Evolutionary conservation across 2,797 vertebrate species (phyloP).

Genomic region (Thripadectes ignobilis): DNA sequence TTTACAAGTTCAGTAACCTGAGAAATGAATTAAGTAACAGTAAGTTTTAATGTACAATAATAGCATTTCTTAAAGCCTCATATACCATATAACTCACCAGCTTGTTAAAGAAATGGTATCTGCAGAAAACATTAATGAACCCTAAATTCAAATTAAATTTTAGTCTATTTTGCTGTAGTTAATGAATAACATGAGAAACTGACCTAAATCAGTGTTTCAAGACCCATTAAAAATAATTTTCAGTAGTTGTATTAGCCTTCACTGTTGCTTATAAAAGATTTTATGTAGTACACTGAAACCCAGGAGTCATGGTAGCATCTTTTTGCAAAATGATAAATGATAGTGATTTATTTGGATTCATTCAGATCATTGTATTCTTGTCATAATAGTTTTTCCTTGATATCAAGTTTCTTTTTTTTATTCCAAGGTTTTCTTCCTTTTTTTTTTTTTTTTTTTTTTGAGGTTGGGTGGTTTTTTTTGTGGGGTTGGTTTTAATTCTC

Average conservation of each 20-base stretch:
- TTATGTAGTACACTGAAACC: not conserved
- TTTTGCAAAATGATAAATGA: rapidly evolving
- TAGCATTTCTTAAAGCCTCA: not conserved
- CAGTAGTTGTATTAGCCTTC: not conserved
- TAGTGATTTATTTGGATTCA: not conserved
- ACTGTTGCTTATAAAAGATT: not conserved
- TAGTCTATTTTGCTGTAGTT: not conserved
- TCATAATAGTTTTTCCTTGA: not conserved
- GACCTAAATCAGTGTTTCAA: not conserved
- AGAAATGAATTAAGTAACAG: not conserved
- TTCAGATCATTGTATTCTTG: not conserved
- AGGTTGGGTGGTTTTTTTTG: not conserved
- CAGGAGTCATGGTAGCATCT: not conserved
- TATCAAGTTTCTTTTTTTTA: not conserved
- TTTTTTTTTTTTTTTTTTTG: not conserved
- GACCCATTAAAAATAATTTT: not conserved
- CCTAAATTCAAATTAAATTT: not conserved
- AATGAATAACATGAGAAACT: not conserved
- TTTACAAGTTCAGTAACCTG: not conserved
- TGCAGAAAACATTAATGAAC: not conserved
- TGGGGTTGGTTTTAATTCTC: not conserved
- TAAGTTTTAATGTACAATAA: not conserved
- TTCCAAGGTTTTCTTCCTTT: not conserved
- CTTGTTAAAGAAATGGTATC: not conserved
- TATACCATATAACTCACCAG: not conserved